Conservation (phyloP, 2,888 invertebrate species). For the Pollenia angustigena region DNA sequence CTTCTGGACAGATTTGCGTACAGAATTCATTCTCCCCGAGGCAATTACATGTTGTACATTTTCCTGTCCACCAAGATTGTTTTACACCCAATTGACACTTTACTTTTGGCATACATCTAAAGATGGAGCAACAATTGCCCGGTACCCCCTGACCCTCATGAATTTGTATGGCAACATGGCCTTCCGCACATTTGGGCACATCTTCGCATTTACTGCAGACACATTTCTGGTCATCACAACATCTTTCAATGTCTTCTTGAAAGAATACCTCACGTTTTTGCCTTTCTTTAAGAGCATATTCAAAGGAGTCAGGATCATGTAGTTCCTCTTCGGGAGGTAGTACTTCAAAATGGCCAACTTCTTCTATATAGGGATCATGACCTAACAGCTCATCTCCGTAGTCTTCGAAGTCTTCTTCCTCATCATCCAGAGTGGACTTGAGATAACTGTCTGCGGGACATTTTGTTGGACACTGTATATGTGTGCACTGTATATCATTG, state of each 20-base stretch:
- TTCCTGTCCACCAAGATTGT: constrained; percentile 73
- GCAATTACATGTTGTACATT: constrained; percentile 79
- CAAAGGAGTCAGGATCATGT: neutral
- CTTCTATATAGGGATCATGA: constrained; percentile 50
- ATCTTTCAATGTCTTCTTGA: constrained; percentile 71
- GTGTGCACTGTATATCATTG: constrained; percentile 50
- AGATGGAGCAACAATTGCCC: constrained; percentile 85
- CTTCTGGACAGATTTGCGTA: constrained; percentile 72
- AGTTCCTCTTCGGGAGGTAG: constrained; percentile 36
- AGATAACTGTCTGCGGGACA: constrained; percentile 67
- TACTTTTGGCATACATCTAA: constrained; percentile 81
- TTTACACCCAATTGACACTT: constrained; percentile 77
- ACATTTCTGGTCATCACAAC: constrained; percentile 77
- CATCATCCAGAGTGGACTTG: constrained; percentile 19
- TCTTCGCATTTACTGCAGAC: constrained; percentile 77
- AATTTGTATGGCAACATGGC: constrained; percentile 76
- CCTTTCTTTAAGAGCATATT: constrained; percentile 48
- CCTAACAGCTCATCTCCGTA: constrained; percentile 34
- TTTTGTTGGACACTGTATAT: constrained; percentile 58
- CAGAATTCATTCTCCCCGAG: constrained; percentile 75
- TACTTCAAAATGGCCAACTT: constrained; percentile 47
- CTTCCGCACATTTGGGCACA: constrained; percentile 74
- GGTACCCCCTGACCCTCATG: constrained; percentile 77
- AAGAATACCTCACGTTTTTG: constrained; percentile 61
- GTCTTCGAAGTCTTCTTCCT: constrained; percentile 48